Conservation (phyloP, 2,797 vertebrate genomes). For the Neosalanx taihuensis region DNA sequence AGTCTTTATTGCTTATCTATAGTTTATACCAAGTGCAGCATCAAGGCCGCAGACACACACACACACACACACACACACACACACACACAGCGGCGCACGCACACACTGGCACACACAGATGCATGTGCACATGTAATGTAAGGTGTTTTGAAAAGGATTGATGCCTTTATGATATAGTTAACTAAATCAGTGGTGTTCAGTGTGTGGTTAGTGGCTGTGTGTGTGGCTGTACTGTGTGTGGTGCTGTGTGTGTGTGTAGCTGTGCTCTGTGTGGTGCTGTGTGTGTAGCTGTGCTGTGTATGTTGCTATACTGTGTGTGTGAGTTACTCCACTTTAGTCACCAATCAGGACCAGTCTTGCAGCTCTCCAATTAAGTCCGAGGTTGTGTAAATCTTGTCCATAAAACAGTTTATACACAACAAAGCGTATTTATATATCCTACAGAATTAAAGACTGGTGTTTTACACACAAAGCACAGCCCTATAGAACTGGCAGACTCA, state of each 20-base stretch:
- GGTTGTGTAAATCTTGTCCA: constrained; percentile 70
- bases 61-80: background rate
- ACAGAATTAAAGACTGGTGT: constrained; percentile 70
- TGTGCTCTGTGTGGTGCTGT: no score
- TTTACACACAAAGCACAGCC: constrained; percentile 55
- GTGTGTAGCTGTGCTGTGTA: background rate
- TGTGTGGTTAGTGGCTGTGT: background rate
- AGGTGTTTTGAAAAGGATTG: constrained; percentile 1
- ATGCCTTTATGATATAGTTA: constrained; percentile 2
- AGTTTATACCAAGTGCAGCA: no score
- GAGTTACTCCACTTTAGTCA: constrained; percentile 12
- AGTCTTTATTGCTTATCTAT: no score
- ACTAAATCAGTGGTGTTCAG: background rate
- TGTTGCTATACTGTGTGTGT: no score
- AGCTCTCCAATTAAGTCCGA: constrained; percentile 75
- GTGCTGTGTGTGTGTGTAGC: constrained; percentile 15
- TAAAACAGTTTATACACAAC: constrained; percentile 80
- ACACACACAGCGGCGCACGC: background rate
- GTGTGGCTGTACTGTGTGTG: background rate
- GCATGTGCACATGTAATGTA: background rate
- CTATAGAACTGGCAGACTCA: constrained; percentile 24
- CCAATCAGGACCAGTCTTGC: constrained; percentile 51
- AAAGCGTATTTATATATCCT: constrained; percentile 79
- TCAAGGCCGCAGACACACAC: background rate
- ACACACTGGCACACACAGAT: constrained; percentile 2